A percentile compares a stretch with the other conserved stretches of the same genome.
These are phyloP conservation scores for Petrosia ficiformis DNA, from an alignment of 37 sponge, comb jelly and placozoan species.

Conservation along the genomic window DNA sequence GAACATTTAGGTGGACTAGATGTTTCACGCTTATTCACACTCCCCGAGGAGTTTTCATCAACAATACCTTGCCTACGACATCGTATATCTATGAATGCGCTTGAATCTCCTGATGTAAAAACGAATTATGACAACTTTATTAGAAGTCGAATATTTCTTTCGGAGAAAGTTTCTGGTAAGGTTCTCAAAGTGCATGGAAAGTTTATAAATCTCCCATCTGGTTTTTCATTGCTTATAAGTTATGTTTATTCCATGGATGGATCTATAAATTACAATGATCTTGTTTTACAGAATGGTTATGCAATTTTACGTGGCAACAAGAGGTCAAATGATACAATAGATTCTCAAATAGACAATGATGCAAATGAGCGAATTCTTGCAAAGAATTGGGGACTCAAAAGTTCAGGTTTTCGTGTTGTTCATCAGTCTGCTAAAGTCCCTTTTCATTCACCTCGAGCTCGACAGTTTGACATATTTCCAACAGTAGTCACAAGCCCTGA, in stretches of 20 bases:
- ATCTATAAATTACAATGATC: background rate
- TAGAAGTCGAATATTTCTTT: background rate
- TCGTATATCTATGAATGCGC: no score
- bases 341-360: no score
- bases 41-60: background rate
- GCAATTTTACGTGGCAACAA: no score
- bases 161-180: background rate
- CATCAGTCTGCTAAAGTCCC: conserved; percentile 20
- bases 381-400: no score
- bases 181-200: background rate
- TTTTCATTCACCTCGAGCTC: conserved; percentile 19
- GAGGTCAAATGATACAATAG: no score
- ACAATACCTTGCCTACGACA: background rate
- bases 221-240: background rate
- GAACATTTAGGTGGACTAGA: no score
- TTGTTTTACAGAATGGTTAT: background rate
- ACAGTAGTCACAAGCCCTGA: conserved; percentile 42
- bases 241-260: background rate
- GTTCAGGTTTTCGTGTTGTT: background rate
- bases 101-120: background rate
- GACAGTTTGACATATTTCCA: conserved; percentile 36
- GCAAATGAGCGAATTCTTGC: no score
- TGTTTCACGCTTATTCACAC: background rate
- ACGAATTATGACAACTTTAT: background rate
- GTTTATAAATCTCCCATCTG: background rate